phyloP scores from a whole-genome alignment of 2,113 vertebrate species.

The Austrofundulus limnaeus region DNA sequence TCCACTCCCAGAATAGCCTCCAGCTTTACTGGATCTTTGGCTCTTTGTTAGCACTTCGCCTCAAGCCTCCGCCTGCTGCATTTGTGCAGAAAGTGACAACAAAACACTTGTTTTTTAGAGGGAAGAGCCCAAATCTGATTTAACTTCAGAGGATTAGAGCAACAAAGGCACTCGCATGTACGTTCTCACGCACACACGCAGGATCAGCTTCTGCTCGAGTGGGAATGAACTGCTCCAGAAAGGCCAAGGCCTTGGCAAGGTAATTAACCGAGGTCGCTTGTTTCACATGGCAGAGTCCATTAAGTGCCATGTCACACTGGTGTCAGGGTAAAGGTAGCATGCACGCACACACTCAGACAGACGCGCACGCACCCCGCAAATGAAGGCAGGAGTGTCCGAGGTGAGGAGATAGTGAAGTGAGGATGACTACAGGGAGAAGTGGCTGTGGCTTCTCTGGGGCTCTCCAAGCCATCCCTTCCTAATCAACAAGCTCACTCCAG shows the following conservation, averaged over 20 bases:
- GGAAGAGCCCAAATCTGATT: constrained; percentile 67
- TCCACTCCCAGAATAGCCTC: constrained; percentile 67
- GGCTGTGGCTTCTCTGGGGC: constrained; percentile 44
- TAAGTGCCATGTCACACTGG: constrained; percentile 74
- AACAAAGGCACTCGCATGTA: constrained; percentile 50
- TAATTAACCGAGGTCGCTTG: constrained; percentile 75
- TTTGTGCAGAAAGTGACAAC: constrained; percentile 54
- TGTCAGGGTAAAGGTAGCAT: constrained; percentile 71
- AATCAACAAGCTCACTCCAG: constrained; percentile 65
- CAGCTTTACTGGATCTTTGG: constrained; percentile 60
- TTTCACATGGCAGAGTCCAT: constrained; percentile 79
- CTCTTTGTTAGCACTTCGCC: constrained; percentile 60
- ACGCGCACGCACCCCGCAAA: constrained; percentile 16
- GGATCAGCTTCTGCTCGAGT: constrained; percentile 53
- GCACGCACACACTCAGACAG: constrained; percentile 13
- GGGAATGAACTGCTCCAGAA: constrained; percentile 71
- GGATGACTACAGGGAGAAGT: constrained; percentile 55
- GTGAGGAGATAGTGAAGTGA: constrained; percentile 54
- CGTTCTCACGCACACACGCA: neutral
- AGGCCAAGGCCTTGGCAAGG: constrained; percentile 74
- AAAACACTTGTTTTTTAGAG: constrained; percentile 68
- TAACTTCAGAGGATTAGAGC: constrained; percentile 69
- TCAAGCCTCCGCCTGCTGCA: constrained; percentile 49
- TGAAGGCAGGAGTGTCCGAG: constrained; percentile 37
- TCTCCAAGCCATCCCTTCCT: constrained; percentile 52